A percentile compares a stretch with the other conserved stretches of the same genome.
Conservation (phyloP, 1,140 invertebrate genomes). For the Pseudomyrmex pallidus region DNA sequence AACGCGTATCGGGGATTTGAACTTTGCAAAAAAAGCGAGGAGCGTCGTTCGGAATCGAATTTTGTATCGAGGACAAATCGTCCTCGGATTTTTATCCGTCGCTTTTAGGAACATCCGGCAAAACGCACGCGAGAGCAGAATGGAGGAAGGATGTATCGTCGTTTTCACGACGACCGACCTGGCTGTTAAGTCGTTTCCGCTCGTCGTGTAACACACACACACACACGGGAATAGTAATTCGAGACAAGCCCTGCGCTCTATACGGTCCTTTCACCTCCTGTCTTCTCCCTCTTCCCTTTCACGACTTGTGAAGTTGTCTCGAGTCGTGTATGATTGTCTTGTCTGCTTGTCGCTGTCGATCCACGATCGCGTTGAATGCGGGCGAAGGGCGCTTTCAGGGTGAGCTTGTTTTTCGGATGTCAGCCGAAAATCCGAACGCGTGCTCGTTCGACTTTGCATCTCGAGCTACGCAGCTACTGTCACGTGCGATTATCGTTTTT, state of each 20-base stretch:
- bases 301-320: slow-evolving; percentile 46
- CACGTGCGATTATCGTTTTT: neutral
- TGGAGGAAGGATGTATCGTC: slow-evolving; percentile 35
- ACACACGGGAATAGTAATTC: slow-evolving; percentile 72
- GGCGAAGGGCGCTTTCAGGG: slow-evolving; percentile 10
- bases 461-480: neutral
- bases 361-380: slow-evolving; percentile 38
- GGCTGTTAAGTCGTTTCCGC: slow-evolving; percentile 67
- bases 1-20: too few relatives aligned
- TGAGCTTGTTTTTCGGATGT: slow-evolving; percentile 41
- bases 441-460: slow-evolving; percentile 27
- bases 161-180: slow-evolving; percentile 51
- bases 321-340: slow-evolving; percentile 53
- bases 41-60: neutral
- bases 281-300: slow-evolving; percentile 13
- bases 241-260: slow-evolving; percentile 52
- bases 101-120: slow-evolving; percentile 25
- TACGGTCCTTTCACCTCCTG: slow-evolving; percentile 47
- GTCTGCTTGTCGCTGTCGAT: slow-evolving; percentile 57
- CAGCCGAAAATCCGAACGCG: slow-evolving; percentile 22
- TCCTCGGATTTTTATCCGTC: neutral
- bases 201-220: slow-evolving; percentile 48
- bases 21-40: too few relatives aligned
- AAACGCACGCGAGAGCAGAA: slow-evolving; percentile 34
- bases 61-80: neutral